These are phyloP conservation scores for Eumaeus atala DNA, from an alignment of 1,140 invertebrate genomes.

Conservation along the genomic window DNA sequence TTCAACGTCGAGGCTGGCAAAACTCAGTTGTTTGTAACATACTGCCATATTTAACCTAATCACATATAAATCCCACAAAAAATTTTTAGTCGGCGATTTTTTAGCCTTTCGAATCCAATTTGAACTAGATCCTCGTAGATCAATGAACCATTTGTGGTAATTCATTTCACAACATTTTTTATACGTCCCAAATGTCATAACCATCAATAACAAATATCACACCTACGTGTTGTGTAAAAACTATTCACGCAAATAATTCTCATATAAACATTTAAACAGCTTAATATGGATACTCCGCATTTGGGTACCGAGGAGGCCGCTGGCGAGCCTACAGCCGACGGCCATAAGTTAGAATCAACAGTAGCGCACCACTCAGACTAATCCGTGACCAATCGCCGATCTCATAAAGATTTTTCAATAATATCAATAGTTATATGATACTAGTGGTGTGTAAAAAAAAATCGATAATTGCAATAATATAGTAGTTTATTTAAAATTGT, in stretches of 20 bases:
- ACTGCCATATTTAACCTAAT: too few relatives aligned
- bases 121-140: too few relatives aligned
- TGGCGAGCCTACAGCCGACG: slow-evolving; percentile 23
- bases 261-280: slow-evolving; percentile 38
- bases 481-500: too few relatives aligned
- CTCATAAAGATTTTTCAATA: slow-evolving; percentile 53
- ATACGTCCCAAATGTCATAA: too few relatives aligned
- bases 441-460: background rate
- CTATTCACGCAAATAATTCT: slow-evolving; percentile 54
- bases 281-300: slow-evolving; percentile 36
- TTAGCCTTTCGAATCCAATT: too few relatives aligned
- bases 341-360: slow-evolving; percentile 63
- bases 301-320: slow-evolving; percentile 9
- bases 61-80: too few relatives aligned
- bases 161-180: too few relatives aligned
- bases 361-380: slow-evolving; percentile 52
- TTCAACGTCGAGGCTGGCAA: too few relatives aligned
- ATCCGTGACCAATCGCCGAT: slow-evolving; percentile 55
- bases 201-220: slow-evolving; percentile 1
- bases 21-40: too few relatives aligned
- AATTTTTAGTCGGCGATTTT: too few relatives aligned
- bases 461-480: background rate
- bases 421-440: slow-evolving; percentile 40
- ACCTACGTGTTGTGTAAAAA: slow-evolving; percentile 22
- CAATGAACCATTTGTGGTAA: too few relatives aligned